Conservation (phyloP, 37 sponge, comb jelly and placozoan species). For the Aplysina aerophoba region DNA sequence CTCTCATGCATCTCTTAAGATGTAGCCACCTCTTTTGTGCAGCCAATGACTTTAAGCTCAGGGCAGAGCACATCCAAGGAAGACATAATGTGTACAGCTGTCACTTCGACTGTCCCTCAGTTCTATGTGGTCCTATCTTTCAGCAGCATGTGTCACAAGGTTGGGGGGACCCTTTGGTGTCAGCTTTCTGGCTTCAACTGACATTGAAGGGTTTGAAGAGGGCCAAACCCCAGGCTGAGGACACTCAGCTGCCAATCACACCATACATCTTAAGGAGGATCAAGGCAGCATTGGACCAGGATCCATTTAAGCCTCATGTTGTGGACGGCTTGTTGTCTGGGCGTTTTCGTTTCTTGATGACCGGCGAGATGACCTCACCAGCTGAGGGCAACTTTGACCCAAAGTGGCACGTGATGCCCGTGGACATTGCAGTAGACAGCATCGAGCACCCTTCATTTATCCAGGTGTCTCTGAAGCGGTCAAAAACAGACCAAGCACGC, state of each 20-base stretch:
- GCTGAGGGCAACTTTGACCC: background rate
- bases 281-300: background rate
- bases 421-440: no score
- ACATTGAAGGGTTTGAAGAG: background rate
- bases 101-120: conserved; percentile 1
- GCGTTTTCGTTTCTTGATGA: background rate
- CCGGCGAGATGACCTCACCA: conserved; percentile 14
- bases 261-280: background rate
- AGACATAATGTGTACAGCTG: background rate
- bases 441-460: no score
- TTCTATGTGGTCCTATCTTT: background rate
- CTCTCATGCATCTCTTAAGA: conserved; percentile 26
- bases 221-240: background rate
- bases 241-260: background rate
- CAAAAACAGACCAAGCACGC: background rate
- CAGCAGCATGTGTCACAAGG: conserved; percentile 14
- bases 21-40: conserved; percentile 1
- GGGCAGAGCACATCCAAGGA: conserved; percentile 6
- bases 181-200: background rate
- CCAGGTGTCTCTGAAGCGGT: background rate
- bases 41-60: background rate
- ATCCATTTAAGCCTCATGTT: background rate
- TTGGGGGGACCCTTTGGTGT: background rate
- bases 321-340: conserved; percentile 33
- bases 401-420: no score